Evolutionary conservation across 2,113 vertebrate species (phyloP).

Genomic region (Petrocephalus zakoni): DNA sequence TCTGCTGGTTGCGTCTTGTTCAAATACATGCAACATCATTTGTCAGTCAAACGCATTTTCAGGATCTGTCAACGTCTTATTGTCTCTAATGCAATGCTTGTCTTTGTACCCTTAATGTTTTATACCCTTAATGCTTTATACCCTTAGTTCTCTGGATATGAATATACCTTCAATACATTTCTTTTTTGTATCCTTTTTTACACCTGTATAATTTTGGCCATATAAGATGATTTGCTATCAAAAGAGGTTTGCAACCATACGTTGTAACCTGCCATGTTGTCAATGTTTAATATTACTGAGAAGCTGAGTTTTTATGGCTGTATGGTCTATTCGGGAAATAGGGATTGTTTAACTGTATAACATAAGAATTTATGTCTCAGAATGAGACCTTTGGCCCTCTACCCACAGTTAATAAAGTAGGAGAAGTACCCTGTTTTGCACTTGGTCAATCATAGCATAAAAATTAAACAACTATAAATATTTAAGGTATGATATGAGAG

Average conservation of each 20-base stretch:
- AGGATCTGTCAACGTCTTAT: neutral
- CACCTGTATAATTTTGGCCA: neutral
- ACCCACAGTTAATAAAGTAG: neutral
- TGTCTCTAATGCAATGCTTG: neutral
- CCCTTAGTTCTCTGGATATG: neutral
- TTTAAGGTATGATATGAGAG: neutral
- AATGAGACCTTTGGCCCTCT: neutral
- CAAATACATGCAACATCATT: constrained; percentile 3
- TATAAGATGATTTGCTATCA: neutral
- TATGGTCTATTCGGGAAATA: neutral
- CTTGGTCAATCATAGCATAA: neutral
- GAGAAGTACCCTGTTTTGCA: neutral
- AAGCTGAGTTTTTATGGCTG: neutral
- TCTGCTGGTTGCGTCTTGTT: constrained; percentile 31
- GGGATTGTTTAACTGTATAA: neutral
- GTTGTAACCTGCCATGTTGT: neutral
- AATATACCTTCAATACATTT: neutral
- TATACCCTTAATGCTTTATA: neutral
- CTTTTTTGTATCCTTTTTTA: neutral
- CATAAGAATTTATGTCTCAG: neutral
- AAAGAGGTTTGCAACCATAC: neutral
- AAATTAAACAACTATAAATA: constrained; percentile 16
- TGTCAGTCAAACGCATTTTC: neutral
- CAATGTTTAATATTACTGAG: neutral
- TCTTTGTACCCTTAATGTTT: neutral